Percentiles rank a stretch among this genome's conserved stretches.
These are phyloP conservation scores for Trinectes maculatus DNA, from an alignment of 2,113 vertebrate species.

Conservation along the genomic window DNA sequence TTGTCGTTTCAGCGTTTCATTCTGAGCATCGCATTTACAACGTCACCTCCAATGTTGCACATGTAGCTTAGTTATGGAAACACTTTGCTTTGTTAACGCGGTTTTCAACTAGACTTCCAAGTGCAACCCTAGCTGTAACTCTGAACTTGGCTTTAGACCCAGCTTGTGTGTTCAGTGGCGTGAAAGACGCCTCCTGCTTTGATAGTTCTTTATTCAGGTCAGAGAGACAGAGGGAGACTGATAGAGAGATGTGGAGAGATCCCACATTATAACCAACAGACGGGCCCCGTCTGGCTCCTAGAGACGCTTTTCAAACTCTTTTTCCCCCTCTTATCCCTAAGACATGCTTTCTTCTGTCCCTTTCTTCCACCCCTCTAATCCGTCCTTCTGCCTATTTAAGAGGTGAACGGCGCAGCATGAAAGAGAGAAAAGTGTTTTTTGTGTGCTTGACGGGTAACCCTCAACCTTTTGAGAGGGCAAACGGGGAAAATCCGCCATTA, in stretches of 20 bases:
- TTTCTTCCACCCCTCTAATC: constrained; percentile 74
- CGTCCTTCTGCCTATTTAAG: constrained; percentile 77
- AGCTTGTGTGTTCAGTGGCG: constrained; percentile 45
- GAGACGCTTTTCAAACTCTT: constrained; percentile 73
- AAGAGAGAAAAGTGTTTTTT: constrained; percentile 76
- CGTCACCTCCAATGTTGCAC: constrained; percentile 16
- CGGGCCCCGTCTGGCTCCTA: constrained; percentile 70
- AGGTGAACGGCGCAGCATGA: constrained; percentile 75
- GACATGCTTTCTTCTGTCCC: constrained; percentile 71
- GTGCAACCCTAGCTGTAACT: constrained; percentile 33
- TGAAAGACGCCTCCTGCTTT: constrained; percentile 60
- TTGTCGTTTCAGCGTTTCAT: constrained; percentile 1
- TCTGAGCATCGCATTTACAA: background rate
- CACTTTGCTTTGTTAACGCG: background rate
- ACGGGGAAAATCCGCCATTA: constrained; percentile 77
- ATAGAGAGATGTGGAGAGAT: constrained; percentile 50
- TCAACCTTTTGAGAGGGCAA: constrained; percentile 75
- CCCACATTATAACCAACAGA: constrained; percentile 73
- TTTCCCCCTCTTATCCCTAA: constrained; percentile 69
- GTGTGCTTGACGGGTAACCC: constrained; percentile 78
- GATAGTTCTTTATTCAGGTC: constrained; percentile 71
- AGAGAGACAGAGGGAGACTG: constrained; percentile 41
- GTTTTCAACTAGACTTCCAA: constrained; percentile 20
- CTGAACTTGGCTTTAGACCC: constrained; percentile 59
- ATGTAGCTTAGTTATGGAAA: constrained; percentile 19